These are phyloP conservation scores for Marisa cornuarietis DNA, from an alignment of 1,140 invertebrate species.

Conservation along the genomic window DNA sequence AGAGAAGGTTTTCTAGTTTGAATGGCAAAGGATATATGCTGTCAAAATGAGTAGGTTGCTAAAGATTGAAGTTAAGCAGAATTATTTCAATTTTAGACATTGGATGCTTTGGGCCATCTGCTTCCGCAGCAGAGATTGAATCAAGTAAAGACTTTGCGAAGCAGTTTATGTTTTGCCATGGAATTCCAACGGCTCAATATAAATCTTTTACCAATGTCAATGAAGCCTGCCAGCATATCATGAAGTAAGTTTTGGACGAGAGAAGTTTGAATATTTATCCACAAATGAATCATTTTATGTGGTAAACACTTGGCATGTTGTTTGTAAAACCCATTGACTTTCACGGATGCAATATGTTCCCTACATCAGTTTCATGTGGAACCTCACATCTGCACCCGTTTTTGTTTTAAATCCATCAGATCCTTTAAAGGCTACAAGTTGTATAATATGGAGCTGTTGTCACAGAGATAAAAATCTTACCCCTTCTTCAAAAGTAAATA, in stretches of 20 bases:
- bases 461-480: not conserved
- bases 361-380: too few relatives aligned
- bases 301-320: too few relatives aligned
- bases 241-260: conserved; percentile 69
- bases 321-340: too few relatives aligned
- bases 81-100: conserved; percentile 69
- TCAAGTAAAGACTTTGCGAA: conserved; percentile 94
- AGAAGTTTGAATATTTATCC: too few relatives aligned
- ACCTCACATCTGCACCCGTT: too few relatives aligned
- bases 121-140: conserved; percentile 84
- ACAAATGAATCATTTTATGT: too few relatives aligned
- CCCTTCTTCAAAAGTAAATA: not conserved
- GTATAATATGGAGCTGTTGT: too few relatives aligned
- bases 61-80: not conserved
- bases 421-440: too few relatives aligned
- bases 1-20: too few relatives aligned
- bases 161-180: conserved; percentile 87
- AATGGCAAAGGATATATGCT: too few relatives aligned
- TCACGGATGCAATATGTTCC: too few relatives aligned
- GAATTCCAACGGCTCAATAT: conserved; percentile 90
- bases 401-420: too few relatives aligned
- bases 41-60: not conserved
- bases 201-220: conserved; percentile 80
- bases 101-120: conserved; percentile 84
- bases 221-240: conserved; percentile 84